Percentiles rank a stretch among this genome's conserved stretches.
Evolutionary conservation across 1,140 invertebrate genomes (phyloP).

Genomic region (Heliconius eleuchia): DNA sequence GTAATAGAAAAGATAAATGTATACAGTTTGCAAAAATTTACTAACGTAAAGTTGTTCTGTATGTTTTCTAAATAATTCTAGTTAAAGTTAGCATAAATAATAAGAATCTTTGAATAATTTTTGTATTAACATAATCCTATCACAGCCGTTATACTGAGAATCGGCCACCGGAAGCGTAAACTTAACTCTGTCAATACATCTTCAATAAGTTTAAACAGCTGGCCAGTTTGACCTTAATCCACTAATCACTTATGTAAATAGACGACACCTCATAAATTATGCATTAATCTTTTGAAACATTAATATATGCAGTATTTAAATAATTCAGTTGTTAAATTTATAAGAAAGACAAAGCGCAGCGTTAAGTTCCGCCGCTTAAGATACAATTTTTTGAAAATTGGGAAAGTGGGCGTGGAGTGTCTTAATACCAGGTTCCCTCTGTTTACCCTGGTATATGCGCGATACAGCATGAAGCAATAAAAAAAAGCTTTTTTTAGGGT

Average conservation of each 20-base stretch:
- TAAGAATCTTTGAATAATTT: background rate
- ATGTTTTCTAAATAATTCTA: background rate
- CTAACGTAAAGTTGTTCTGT: no score
- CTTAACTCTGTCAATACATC: slow-evolving; percentile 19
- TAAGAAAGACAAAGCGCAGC: background rate
- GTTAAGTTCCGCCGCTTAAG: no score
- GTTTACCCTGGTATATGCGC: no score
- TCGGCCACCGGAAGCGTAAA: slow-evolving; percentile 6
- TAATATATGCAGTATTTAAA: background rate
- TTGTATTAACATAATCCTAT: slow-evolving; percentile 6
- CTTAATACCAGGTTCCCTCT: no score
- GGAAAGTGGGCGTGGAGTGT: no score
- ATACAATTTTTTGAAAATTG: no score
- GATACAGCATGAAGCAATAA: no score
- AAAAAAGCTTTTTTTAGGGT: no score
- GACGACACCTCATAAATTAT: slow-evolving; percentile 8
- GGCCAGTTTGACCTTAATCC: slow-evolving; percentile 24
- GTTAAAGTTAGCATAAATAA: background rate
- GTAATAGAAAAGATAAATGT: no score
- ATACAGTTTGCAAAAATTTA: no score
- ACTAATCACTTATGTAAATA: slow-evolving; percentile 22
- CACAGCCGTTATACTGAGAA: slow-evolving; percentile 1
- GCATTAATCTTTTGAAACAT: background rate
- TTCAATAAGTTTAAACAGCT: slow-evolving; percentile 20
- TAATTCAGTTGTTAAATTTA: background rate